These are phyloP conservation scores for Drosophila tani DNA, from an alignment of 1,140 invertebrate genomes.

Conservation along the genomic window DNA sequence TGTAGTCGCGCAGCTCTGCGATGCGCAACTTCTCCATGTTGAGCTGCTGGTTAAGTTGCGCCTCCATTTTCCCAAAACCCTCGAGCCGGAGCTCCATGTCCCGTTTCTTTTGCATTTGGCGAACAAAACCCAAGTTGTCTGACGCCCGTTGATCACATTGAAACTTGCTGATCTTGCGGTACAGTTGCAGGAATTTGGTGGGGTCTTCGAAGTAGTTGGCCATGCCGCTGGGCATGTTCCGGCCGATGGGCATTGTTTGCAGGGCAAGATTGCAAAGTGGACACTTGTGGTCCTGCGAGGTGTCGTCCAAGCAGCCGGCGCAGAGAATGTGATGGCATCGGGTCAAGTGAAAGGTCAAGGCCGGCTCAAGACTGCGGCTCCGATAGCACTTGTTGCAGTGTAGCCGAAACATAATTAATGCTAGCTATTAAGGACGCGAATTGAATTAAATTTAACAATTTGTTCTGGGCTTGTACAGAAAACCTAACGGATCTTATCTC, in stretches of 20 bases:
- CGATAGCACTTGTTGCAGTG: conserved; percentile 51
- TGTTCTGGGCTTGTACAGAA: background rate
- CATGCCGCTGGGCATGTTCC: conserved; percentile 40
- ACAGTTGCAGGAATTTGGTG: conserved; percentile 24
- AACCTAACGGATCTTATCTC: conserved; percentile 26
- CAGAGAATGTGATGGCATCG: conserved; percentile 61
- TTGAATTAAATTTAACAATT: background rate
- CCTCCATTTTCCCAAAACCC: conserved; percentile 46
- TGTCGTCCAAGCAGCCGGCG: conserved; percentile 12
- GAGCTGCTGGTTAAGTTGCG: conserved; percentile 30
- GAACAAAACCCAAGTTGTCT: conserved; percentile 25
- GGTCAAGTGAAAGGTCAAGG: conserved; percentile 26
- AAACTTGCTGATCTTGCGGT: conserved; percentile 51
- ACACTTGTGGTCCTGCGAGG: conserved; percentile 21
- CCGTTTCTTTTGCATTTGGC: background rate
- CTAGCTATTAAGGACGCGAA: background rate
- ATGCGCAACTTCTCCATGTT: conserved; percentile 31
- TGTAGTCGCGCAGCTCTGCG: conserved; percentile 24
- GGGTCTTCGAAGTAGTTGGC: conserved; percentile 58
- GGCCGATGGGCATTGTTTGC: conserved; percentile 10
- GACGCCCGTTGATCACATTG: conserved; percentile 36
- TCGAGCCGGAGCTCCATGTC: conserved; percentile 13
- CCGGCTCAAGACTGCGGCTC: background rate
- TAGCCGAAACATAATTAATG: conserved; percentile 43
- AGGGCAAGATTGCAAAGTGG: conserved; percentile 27